Evolutionary conservation across 2,113 vertebrate species (phyloP).

Genomic region (Salminus brasiliensis): DNA sequence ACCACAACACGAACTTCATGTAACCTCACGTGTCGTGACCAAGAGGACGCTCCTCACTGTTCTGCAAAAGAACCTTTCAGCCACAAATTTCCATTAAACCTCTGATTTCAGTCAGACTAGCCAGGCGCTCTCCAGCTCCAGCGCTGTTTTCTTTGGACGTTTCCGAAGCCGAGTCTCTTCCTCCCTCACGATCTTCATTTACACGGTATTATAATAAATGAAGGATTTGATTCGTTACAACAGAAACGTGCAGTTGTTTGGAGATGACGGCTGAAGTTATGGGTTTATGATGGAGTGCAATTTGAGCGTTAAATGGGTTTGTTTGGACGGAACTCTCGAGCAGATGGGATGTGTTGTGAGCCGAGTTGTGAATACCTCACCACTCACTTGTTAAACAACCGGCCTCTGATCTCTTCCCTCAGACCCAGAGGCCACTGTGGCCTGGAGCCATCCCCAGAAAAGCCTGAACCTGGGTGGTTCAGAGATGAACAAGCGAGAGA

Average conservation of each 20-base stretch:
- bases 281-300: slow-evolving; percentile 38
- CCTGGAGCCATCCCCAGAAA: slow-evolving; percentile 10
- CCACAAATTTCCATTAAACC: neutral
- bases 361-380: slow-evolving; percentile 21
- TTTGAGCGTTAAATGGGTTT: slow-evolving; percentile 42
- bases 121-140: too few relatives aligned
- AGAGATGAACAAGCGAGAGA: neutral
- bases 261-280: slow-evolving; percentile 36
- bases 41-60: neutral
- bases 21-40: slow-evolving; percentile 6
- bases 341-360: slow-evolving; percentile 33
- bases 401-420: slow-evolving; percentile 17
- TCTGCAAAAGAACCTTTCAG: too few relatives aligned
- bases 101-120: slow-evolving; percentile 13
- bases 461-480: neutral
- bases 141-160: neutral
- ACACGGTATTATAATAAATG: slow-evolving; percentile 11
- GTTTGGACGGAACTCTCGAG: slow-evolving; percentile 23
- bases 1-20: slow-evolving; percentile 1
- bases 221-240: slow-evolving; percentile 17
- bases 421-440: neutral
- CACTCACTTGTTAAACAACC: slow-evolving; percentile 18
- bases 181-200: slow-evolving; percentile 29
- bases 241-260: slow-evolving; percentile 31
- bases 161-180: neutral